Evolutionary conservation across 2,888 invertebrate species (phyloP).

Genomic region (Patella depressa): DNA sequence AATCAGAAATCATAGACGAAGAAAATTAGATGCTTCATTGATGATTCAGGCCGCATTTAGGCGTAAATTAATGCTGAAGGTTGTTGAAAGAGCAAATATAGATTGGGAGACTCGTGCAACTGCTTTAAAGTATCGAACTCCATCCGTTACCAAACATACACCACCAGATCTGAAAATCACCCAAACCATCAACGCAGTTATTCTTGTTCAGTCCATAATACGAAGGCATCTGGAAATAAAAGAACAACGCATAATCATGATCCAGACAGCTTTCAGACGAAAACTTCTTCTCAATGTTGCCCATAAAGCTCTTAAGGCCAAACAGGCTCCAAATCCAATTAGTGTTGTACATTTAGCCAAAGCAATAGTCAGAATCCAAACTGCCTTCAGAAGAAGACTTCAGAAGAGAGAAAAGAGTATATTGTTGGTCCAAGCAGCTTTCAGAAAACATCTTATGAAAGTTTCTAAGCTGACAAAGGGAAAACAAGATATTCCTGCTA

Average conservation of each 20-base stretch:
- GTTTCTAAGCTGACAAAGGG: not conserved
- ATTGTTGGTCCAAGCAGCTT: not conserved
- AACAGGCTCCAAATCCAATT: not conserved
- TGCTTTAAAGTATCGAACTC: not conserved
- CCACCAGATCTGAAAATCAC: not conserved
- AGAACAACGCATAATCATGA: not conserved
- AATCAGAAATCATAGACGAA: not conserved
- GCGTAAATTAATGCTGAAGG: not conserved
- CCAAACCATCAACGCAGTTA: not conserved
- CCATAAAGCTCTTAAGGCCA: not conserved
- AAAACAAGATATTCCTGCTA: not conserved
- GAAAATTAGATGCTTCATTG: not conserved
- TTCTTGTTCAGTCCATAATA: not conserved
- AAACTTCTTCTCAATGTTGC: not conserved
- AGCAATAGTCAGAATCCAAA: not conserved
- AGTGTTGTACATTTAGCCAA: not conserved
- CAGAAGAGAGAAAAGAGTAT: not conserved
- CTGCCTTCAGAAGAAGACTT: not conserved
- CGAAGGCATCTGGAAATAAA: conserved; percentile 1
- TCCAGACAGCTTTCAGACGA: not conserved
- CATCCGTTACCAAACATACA: not conserved
- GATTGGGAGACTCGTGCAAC: not conserved
- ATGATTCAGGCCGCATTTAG: not conserved
- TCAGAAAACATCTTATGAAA: not conserved
- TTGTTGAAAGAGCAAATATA: conserved; percentile 4